Evolutionary conservation across 2,888 invertebrate genomes (phyloP).

Genomic region (Catocala nupta): DNA sequence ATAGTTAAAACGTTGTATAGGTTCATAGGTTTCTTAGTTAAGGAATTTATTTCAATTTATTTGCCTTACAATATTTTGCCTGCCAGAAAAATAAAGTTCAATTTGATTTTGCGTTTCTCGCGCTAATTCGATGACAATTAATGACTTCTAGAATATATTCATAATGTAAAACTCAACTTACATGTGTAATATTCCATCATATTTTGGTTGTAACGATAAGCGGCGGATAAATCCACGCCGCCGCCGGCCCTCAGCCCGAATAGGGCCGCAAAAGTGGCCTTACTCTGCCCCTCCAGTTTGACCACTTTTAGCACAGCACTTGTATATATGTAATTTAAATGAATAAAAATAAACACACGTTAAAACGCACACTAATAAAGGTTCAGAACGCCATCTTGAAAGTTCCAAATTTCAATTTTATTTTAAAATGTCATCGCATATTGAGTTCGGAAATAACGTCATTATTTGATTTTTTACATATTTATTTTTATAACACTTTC

Average conservation of each 20-base stretch:
- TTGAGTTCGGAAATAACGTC: slow-evolving; percentile 25
- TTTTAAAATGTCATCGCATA: slow-evolving; percentile 19
- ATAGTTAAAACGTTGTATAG: no score
- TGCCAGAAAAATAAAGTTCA: no score
- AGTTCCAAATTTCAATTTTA: slow-evolving; percentile 38
- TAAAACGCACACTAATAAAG: slow-evolving; percentile 45
- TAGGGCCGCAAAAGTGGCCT: slow-evolving; percentile 90
- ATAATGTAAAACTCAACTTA: slow-evolving; percentile 84
- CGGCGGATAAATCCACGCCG: slow-evolving; percentile 96
- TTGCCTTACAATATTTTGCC: no score
- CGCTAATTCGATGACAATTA: no score
- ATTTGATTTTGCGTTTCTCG: no score
- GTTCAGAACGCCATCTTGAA: slow-evolving; percentile 53
- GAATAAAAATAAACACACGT: slow-evolving; percentile 41
- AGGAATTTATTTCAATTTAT: no score
- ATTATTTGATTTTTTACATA: slow-evolving; percentile 14
- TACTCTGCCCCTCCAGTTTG: slow-evolving; percentile 90
- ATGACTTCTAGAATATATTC: background rate
- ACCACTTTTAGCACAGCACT: slow-evolving; percentile 66
- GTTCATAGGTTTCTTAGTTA: no score
- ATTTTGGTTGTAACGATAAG: slow-evolving; percentile 98
- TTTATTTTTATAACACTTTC: slow-evolving; percentile 7
- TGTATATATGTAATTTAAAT: slow-evolving; percentile 49
- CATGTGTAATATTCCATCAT: slow-evolving; percentile 99
- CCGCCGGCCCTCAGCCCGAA: slow-evolving; percentile 89